Evolutionary conservation across 2,888 invertebrate genomes (phyloP).

Genomic region (Apamea sordens): DNA sequence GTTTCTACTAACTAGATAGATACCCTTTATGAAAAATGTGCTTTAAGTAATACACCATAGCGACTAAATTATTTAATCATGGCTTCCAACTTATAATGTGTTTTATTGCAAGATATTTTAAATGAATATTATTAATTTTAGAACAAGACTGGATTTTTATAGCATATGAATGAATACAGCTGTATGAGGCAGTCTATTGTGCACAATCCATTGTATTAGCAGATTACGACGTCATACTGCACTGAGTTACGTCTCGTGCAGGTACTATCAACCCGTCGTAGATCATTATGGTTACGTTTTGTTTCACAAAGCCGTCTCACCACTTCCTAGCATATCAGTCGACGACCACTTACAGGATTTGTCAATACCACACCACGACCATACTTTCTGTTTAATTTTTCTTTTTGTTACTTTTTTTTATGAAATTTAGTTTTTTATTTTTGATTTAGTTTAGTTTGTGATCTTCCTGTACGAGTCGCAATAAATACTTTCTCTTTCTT

Average conservation of each 20-base stretch:
- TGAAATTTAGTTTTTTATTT: too few species aligned
- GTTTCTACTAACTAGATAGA: conserved; percentile 38
- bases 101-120: conserved; percentile 45
- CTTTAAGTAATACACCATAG: conserved; percentile 40
- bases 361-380: not conserved
- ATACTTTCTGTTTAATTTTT: too few species aligned
- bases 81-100: conserved; percentile 58
- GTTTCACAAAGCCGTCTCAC: conserved; percentile 6
- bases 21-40: conserved; percentile 29
- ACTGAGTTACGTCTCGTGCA: conserved; percentile 1
- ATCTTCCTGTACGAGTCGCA: too few species aligned
- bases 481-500: too few species aligned
- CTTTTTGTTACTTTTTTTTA: too few species aligned
- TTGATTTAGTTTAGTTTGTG: too few species aligned
- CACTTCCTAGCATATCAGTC: conserved; percentile 1
- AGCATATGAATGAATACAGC: conserved; percentile 28
- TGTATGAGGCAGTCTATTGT: conserved; percentile 45
- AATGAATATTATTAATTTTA: conserved; percentile 47
- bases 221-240: conserved; percentile 9
- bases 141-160: conserved; percentile 56
- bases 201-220: not conserved
- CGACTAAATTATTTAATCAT: conserved; percentile 46
- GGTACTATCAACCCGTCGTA: conserved; percentile 6
- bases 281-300: conserved; percentile 32
- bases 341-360: not conserved